phyloP scores from a whole-genome alignment of 2,113 vertebrate genomes.

The Rana temporaria region DNA sequence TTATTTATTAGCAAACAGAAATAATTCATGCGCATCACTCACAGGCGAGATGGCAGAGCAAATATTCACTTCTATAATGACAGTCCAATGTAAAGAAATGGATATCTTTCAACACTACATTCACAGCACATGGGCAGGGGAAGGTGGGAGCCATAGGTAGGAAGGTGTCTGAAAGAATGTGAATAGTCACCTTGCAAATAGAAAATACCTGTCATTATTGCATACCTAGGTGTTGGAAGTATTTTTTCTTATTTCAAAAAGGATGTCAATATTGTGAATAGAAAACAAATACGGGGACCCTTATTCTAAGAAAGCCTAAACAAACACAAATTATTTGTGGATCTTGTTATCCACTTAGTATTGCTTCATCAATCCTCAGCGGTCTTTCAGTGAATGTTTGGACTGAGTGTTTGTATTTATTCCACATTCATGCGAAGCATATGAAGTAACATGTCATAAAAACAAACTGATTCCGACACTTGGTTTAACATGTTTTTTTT shows the following conservation, averaged over 20 bases:
- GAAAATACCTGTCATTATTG: slow-evolving; percentile 38
- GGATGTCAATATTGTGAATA: slow-evolving; percentile 38
- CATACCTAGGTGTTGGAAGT: slow-evolving; percentile 50
- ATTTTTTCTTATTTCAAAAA: not conserved
- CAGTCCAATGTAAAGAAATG: slow-evolving; percentile 22
- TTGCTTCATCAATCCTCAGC: not conserved
- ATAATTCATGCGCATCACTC: not conserved
- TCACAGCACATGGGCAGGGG: not conserved
- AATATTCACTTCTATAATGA: slow-evolving; percentile 4
- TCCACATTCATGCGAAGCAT: not conserved
- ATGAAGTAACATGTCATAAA: not conserved
- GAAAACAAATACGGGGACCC: slow-evolving; percentile 10
- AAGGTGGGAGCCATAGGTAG: not conserved
- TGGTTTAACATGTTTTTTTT: too few relatives aligned
- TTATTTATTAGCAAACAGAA: slow-evolving; percentile 8
- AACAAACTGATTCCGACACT: not conserved
- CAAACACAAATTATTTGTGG: slow-evolving; percentile 1
- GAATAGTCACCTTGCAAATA: slow-evolving; percentile 1
- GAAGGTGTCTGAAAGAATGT: slow-evolving; percentile 27
- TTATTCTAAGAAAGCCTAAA: not conserved
- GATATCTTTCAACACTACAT: slow-evolving; percentile 42
- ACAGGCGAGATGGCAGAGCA: not conserved
- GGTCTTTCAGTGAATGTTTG: not conserved
- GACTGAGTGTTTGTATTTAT: not conserved
- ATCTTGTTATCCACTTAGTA: slow-evolving; percentile 30